Conservation (phyloP, 2,113 vertebrate species). For the Ibidorhyncha struthersii region DNA sequence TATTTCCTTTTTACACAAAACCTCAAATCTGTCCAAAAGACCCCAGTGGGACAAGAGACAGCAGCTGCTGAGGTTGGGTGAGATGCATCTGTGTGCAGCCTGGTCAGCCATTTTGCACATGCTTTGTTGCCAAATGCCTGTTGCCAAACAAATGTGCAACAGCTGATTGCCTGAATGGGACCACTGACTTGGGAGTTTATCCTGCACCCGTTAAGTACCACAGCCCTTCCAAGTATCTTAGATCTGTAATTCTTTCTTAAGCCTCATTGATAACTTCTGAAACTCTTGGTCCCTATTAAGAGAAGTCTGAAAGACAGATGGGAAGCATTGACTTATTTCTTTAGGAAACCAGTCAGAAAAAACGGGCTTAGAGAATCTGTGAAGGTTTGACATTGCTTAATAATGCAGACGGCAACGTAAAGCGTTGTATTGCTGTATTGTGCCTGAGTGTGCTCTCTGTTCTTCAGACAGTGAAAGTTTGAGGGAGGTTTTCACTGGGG, state of each 20-base stretch:
- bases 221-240: neutral
- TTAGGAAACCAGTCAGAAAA: neutral
- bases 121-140: neutral
- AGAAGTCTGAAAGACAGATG: neutral
- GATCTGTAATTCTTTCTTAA: neutral
- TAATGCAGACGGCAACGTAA: rapidly evolving
- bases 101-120: neutral
- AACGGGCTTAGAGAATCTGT: neutral
- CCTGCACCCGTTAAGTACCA: neutral
- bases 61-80: neutral
- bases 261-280: neutral
- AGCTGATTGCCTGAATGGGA: neutral
- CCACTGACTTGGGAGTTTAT: neutral
- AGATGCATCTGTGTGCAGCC: neutral
- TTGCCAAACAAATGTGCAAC: neutral
- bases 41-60: neutral
- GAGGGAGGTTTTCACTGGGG: neutral
- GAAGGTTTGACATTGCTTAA: neutral
- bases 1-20: neutral
- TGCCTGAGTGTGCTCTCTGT: neutral
- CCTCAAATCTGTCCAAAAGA: neutral
- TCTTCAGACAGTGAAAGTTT: neutral
- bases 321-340: neutral
- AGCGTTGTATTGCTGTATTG: neutral
- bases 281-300: neutral